Evolutionary conservation across 2,888 invertebrate species (phyloP).

Genomic region (Aporophyla lueneburgensis): DNA sequence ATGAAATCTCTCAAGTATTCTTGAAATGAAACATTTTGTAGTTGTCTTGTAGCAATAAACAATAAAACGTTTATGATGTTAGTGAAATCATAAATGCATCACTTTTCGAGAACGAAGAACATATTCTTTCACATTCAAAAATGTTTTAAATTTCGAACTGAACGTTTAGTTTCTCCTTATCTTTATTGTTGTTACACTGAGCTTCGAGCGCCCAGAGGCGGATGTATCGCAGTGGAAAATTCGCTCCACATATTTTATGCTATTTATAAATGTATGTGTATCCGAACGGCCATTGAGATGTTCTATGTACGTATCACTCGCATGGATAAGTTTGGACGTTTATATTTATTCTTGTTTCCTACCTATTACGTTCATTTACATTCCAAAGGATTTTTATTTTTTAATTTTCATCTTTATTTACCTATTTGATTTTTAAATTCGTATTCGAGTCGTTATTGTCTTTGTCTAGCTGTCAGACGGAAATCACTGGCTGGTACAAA

Average conservation of each 20-base stretch:
- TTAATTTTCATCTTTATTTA: not conserved
- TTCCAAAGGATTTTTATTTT: slow-evolving; percentile 4
- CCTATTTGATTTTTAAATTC: not conserved
- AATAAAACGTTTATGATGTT: not conserved
- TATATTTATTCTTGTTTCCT: slow-evolving; percentile 20
- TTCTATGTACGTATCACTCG: slow-evolving; percentile 55
- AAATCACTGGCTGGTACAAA: not conserved
- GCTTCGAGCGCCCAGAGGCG: slow-evolving; percentile 51
- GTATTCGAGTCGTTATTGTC: not conserved
- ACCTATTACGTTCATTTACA: slow-evolving; percentile 18
- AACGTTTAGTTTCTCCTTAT: slow-evolving; percentile 48
- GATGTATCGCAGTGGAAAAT: slow-evolving; percentile 69
- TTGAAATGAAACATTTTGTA: not conserved
- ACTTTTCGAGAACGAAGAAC: not conserved
- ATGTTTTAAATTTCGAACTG: slow-evolving; percentile 14
- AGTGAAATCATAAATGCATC: not conserved
- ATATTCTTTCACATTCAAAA: not conserved
- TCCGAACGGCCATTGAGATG: slow-evolving; percentile 56
- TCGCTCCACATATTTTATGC: slow-evolving; percentile 58
- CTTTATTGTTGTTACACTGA: slow-evolving; percentile 56
- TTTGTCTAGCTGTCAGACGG: not conserved
- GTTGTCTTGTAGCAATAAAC: slow-evolving; percentile 1
- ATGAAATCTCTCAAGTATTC: not conserved
- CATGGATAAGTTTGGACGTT: slow-evolving; percentile 36
- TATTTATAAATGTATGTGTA: slow-evolving; percentile 65